A percentile compares a stretch with the other conserved stretches of the same genome.
phyloP scores from a whole-genome alignment of 2,888 invertebrate genomes.

The Boloria euphrosyne region DNA sequence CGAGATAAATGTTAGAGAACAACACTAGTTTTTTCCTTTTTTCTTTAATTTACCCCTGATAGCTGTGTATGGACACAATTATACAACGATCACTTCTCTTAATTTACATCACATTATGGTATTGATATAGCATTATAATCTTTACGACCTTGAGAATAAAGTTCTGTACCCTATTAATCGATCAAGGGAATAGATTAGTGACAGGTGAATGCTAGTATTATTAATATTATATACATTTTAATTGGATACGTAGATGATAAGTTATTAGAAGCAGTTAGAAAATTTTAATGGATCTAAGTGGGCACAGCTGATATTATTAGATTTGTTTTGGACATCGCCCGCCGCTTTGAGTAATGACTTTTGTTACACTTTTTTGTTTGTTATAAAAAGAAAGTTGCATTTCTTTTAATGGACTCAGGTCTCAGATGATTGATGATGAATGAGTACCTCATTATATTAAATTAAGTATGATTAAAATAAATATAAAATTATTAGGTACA shows the following conservation, averaged over 20 bases:
- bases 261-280: conserved; percentile 46
- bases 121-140: conserved; percentile 44
- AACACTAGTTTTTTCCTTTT: conserved; percentile 19
- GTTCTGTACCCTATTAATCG: conserved; percentile 36
- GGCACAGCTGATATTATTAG: conserved; percentile 36
- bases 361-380: conserved; percentile 30
- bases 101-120: conserved; percentile 45
- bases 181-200: conserved; percentile 48
- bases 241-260: conserved; percentile 60
- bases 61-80: conserved; percentile 34
- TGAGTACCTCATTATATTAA: background rate
- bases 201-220: conserved; percentile 68
- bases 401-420: conserved; percentile 2
- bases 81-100: conserved; percentile 38
- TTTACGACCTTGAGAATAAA: conserved; percentile 43
- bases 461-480: too few species aligned
- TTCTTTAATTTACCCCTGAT: conserved; percentile 25
- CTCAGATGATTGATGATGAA: too few species aligned
- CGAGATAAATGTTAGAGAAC: conserved; percentile 14
- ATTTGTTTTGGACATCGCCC: conserved; percentile 35
- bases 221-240: conserved; percentile 63
- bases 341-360: conserved; percentile 34
- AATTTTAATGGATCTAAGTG: conserved; percentile 48
- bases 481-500: too few species aligned
- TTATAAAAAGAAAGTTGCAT: conserved; percentile 28